Conservation (phyloP, 2,797 vertebrate genomes). For the Ibycter americanus region DNA sequence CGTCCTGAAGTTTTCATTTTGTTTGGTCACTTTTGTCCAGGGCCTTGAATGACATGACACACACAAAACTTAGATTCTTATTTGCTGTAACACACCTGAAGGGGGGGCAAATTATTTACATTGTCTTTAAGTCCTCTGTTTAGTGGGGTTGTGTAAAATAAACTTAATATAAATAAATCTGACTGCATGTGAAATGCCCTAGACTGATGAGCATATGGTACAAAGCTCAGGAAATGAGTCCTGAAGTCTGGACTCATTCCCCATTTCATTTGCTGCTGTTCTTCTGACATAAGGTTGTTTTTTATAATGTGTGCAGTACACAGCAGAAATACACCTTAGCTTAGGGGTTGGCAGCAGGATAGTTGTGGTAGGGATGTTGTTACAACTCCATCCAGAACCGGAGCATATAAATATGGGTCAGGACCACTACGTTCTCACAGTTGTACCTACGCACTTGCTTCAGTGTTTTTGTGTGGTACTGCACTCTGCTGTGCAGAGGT, state of each 20-base stretch:
- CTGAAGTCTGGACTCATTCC: not conserved
- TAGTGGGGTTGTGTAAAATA: not conserved
- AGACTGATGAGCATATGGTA: not conserved
- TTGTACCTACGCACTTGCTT: fast-evolving
- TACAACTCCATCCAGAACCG: not conserved
- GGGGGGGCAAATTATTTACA: not conserved
- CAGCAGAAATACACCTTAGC: fast-evolving
- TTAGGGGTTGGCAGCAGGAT: not conserved
- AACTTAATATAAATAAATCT: not conserved
- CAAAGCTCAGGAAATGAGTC: not conserved
- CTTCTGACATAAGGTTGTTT: not conserved
- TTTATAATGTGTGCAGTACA: fast-evolving
- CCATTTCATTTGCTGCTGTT: not conserved
- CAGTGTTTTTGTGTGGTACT: not conserved
- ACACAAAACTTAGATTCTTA: fast-evolving
- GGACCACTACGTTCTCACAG: fast-evolving
- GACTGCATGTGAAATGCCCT: fast-evolving
- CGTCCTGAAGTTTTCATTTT: not conserved
- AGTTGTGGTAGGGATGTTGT: not conserved
- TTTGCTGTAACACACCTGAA: too few relatives aligned
- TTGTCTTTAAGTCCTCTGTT: not conserved
- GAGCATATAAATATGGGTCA: not conserved
- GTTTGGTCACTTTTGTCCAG: not conserved
- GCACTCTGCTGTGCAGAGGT: fast-evolving
- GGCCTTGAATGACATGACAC: too few relatives aligned